Base-by-base conservation (phyloP, 2,888 invertebrate species). In the Rotaria macrura region DNA sequence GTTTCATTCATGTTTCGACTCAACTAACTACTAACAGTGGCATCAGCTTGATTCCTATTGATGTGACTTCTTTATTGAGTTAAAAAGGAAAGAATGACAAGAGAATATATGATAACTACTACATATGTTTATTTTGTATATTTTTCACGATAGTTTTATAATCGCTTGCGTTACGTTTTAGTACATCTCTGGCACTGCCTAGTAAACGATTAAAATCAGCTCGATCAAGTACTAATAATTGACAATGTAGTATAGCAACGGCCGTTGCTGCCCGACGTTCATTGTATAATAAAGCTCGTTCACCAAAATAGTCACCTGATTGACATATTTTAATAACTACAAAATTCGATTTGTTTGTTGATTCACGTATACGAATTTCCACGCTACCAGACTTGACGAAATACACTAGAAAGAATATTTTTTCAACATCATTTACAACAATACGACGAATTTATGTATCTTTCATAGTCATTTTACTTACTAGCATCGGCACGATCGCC, bases 101-200 rank as follows among this genome's bases (percentile, higher is more conserved):
- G 6, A 65, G 34, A 65, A 65, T 7, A 25, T 47, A 54, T n/a
- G 23, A 25, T 0, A 25, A 65, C 29, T 14, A 65, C 43, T 79
- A 79, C 79, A 79, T n/a, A 43, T 79, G 79, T 43, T n/a, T 79
- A 79, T 43, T 79, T 43, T 79, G 43, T 79, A 79, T 43, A 12
- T 43, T 25, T 72, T 72, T 72, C 23, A 72, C 7, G 6, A 72
- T 72, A 20, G 38, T 38, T 34, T 72, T 40, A 40, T 72, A 38
- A 25, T 72, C 17, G n/a, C 20, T 17, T 79, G n/a, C 74, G 7
- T 74, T 74, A 40, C 74, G 40, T 79, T 79, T 79, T n/a, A 79
- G 43, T 25, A 79, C 2, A 40, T 40, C 40, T 79, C 43, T 43
- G 4, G n/a, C 40, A 74, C 74, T 38, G 1, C 74, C 40, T 40